Evolutionary conservation across 2,797 vertebrate species (phyloP), one percentile per base, ranked within the genome.

Genomic region (Clangula hyemalis): DNA sequence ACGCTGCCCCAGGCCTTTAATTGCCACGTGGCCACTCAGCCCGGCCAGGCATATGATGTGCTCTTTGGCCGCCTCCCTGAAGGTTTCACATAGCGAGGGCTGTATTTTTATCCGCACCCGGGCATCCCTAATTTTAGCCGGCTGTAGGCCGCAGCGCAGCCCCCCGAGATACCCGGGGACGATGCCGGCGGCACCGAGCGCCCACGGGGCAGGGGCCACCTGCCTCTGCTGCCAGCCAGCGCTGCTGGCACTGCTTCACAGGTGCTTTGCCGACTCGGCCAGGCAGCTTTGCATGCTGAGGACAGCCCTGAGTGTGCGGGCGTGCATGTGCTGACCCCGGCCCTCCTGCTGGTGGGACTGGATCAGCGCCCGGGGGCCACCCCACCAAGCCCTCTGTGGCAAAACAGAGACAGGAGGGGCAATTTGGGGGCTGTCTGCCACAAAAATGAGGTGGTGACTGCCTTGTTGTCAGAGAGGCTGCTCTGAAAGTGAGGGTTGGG

Each of bases 51-150:
- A 56, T 39, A 65, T 2, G 2, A 85, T 32, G 53, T 77, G 81
- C 69, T 96, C 80, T 93, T 89, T 94, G 94, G 91, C 94, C 83
- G 92, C 69, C 72, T 78, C 81, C 21, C 61, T 54, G 72, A 95
- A 97, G 92, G 92, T 87, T 95, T 96, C 15, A 10, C 91, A 94
- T 96, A 94, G 74, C 34, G 69, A 45, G 22, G 38, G 76, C 58
- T 72, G 56, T 96, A 97, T 96, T 96, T 97, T 95, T 94, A 95
- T 95, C 96, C 15, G 3, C 84, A 60, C 34, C 1, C 0, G 4
- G 77, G 80, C 90, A 94, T 77, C 88, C 90, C 95, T 96, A 95
- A 96, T 90, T 93, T 96, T 94, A 96, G 96, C 6, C 2, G 89
- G 74, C 72, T 21, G 80, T 62, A 77, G 85, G 61, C 49, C 66